Evolutionary conservation across 2,113 vertebrate species (phyloP).

Genomic region (Bubalus kerabau): DNA sequence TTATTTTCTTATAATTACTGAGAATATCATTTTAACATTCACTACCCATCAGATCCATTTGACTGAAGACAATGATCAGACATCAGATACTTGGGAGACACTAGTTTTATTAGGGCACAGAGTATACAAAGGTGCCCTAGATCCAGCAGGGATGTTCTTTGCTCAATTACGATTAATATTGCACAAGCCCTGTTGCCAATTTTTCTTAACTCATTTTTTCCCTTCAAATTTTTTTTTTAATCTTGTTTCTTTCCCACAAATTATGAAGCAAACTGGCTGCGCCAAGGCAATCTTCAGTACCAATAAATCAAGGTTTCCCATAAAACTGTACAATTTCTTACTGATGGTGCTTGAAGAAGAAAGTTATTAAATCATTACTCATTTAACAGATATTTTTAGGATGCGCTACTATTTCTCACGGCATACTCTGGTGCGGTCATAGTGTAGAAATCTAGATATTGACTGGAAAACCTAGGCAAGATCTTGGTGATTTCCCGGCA

Average conservation of each 20-base stretch:
- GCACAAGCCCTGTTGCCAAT: neutral
- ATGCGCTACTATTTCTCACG: neutral
- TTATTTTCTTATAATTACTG: neutral
- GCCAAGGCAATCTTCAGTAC: slow-evolving; percentile 39
- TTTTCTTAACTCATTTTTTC: slow-evolving; percentile 52
- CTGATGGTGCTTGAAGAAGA: slow-evolving; percentile 63
- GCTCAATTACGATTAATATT: slow-evolving; percentile 45
- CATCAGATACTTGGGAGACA: neutral
- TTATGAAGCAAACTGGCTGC: slow-evolving; percentile 62
- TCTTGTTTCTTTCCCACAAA: slow-evolving; percentile 65
- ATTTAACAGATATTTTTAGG: slow-evolving; percentile 53
- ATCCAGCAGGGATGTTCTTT: neutral
- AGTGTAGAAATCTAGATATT: neutral
- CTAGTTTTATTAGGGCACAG: neutral
- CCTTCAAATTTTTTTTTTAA: slow-evolving; percentile 52
- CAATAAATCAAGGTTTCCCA: slow-evolving; percentile 63
- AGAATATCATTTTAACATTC: neutral
- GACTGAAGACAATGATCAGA: neutral
- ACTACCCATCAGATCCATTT: neutral
- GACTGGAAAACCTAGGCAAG: neutral
- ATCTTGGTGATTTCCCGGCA: neutral
- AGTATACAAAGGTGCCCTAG: neutral
- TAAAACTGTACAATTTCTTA: slow-evolving; percentile 60
- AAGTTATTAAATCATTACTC: slow-evolving; percentile 73
- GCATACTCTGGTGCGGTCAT: neutral